Base-by-base conservation (phyloP, 2,888 invertebrate genomes). In the Torymus tubicola region DNA sequence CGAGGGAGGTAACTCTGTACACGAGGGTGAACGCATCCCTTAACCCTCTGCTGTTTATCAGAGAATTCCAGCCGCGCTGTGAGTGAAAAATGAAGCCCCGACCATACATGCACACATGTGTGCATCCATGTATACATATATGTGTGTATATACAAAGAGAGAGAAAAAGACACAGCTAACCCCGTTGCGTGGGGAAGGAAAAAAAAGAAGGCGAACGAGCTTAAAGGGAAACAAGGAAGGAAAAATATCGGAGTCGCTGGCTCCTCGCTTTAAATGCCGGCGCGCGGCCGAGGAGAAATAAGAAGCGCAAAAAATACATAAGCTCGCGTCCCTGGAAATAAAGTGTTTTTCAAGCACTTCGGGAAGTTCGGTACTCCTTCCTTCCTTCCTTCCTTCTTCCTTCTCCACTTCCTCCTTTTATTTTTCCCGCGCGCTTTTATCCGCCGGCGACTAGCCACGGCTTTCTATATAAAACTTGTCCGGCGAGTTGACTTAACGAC, bases 271-370 rank as follows among this genome's bases (percentile, higher is more conserved):
- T 79, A 74, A 79, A 79, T 69, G 73, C 73, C 61, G 58, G 14
- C 8, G 58, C 21, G 4, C 10, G 8, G 58, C 16, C 21, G 42
- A 21, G 5, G 50, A n/a, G 21, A 70, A 80, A 80, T 21, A 80
- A 79, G 67, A 68, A 76, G 63, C 24, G 61, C 8, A 42, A 68
- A 42, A 80, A 76, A 76, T 72, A 76, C 80, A 61, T 80, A 75
- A 75, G 68, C 76, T 71, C 16, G 61, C 14, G 67, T 68, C 42
- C 75, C 61, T 53, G 18, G 70, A 80, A 76, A 76, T 76, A 80
- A 72, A 80, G 76, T 76, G 65, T 76, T 80, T 80, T 72, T 72
- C 76, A 76, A 80, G 76, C 80, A 80, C 72, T 80, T 76, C 68
- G 71, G 64, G 65, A 80, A 80, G 58, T 80, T 78, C 73, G 60